Conservation (phyloP, 2,888 invertebrate genomes). For the Philereme vetulata region DNA sequence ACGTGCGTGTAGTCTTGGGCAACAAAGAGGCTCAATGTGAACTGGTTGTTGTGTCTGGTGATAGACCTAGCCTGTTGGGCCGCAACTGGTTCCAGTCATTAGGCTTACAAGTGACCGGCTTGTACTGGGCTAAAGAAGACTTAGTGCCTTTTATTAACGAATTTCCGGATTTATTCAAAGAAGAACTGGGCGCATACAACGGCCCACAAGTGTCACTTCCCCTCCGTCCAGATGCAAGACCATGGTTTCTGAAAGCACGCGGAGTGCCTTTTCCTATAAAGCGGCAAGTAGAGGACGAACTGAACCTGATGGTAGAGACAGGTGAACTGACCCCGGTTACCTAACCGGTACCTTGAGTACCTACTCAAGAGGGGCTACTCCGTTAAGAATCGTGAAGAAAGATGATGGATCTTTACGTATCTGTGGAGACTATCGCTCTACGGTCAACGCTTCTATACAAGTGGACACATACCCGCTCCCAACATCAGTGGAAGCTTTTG, state of each 20-base stretch:
- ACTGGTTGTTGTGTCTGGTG: neutral
- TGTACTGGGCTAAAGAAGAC: neutral
- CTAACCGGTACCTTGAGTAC: no score
- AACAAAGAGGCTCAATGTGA: no score
- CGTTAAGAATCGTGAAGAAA: slow-evolving; percentile 11
- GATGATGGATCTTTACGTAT: slow-evolving; percentile 14
- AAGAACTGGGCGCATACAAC: neutral
- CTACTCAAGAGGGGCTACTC: slow-evolving; percentile 23
- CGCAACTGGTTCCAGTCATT: neutral
- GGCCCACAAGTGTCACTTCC: neutral
- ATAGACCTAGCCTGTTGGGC: neutral
- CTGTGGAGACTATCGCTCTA: no score
- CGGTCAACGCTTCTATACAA: no score
- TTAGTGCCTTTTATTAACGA: neutral
- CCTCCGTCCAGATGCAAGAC: slow-evolving; percentile 1
- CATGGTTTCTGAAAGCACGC: slow-evolving; percentile 22
- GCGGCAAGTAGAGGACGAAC: no score
- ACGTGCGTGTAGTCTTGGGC: no score
- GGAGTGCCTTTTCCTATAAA: slow-evolving; percentile 35
- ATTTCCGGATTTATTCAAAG: neutral
- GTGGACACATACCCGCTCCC: no score
- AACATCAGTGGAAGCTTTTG: no score
- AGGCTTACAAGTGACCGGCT: neutral
- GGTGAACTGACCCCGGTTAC: slow-evolving; percentile 16
- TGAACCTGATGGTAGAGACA: slow-evolving; percentile 25